Evolutionary conservation across 2,797 vertebrate genomes (phyloP), one percentile per base, ranked within the genome.

Genomic region (Crocodylus rhombifer): DNA sequence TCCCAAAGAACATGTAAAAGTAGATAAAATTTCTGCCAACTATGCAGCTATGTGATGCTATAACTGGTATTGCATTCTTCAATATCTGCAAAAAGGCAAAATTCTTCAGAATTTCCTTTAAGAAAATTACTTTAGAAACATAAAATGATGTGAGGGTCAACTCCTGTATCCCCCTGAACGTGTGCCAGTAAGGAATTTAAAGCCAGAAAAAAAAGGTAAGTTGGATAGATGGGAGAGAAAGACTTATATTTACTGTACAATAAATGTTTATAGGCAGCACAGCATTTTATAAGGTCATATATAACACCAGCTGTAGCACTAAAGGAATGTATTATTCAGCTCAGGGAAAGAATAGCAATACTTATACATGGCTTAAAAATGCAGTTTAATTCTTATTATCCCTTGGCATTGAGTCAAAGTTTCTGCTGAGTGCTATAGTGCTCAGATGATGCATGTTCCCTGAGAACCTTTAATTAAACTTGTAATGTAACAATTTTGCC

Each of bases 211-310:
- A 75, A 1, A 30, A 55, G 20, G 62, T 23, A 69, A 88, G 80
- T 63, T 64, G 77, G 60, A 86, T 16, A 91, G 62, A 63, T 92
- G 64, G 28, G 61, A 26, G 87, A 93, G 92, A 86, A 78, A 3
- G 51, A 42, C 82, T 63, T 1, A 0, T 69, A 82, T 91, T 94
- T 14, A 73, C 51, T 91, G 84, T 71, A 77, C 64, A 85, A 73
- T 86, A 84, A 89, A 87, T 5, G 20, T 58, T 88, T 90, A 75
- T 87, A 26, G 76, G 84, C 83, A 92, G 77, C 88, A 69, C 33
- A 67, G 78, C 67, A 62, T 93, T 96, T 97, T 96, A 96, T 95
- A 95, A 96, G 93, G 87, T 93, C 77, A 62, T 82, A 82, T 76
- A 77, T 87, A 97, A 95, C n/a, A 51, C 71, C 60, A 92, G 77